Evolutionary conservation across 2,113 vertebrate species (phyloP).

Genomic region (Emydura subglobosa): DNA sequence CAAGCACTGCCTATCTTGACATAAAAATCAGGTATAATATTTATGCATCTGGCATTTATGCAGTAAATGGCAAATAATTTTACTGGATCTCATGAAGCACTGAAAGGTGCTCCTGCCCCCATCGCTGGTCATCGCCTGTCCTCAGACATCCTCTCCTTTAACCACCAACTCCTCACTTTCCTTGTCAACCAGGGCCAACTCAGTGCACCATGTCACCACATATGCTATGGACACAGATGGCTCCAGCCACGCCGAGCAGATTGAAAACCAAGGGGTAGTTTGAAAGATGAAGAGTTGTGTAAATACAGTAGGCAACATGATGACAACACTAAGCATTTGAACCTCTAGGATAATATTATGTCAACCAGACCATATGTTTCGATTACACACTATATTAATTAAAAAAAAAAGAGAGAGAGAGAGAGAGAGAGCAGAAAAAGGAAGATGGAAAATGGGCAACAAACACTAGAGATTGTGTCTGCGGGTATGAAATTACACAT

Average conservation of each 20-base stretch:
- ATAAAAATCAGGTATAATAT: neutral
- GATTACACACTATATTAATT: neutral
- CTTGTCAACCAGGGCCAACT: neutral
- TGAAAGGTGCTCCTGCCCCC: neutral
- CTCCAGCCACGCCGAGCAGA: neutral
- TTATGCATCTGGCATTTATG: neutral
- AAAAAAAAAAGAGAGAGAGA: neutral
- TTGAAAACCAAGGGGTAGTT: neutral
- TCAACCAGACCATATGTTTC: neutral
- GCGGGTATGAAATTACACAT: neutral
- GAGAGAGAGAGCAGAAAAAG: neutral
- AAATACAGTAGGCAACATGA: neutral
- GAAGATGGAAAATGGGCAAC: neutral
- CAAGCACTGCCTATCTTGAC: neutral
- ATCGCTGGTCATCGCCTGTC: neutral
- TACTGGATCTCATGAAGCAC: neutral
- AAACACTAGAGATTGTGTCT: neutral
- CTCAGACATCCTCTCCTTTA: neutral
- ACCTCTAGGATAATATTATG: neutral
- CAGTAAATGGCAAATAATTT: neutral
- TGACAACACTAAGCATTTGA: neutral
- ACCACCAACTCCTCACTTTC: neutral
- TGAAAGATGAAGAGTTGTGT: neutral
- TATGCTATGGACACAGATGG: neutral
- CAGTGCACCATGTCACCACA: neutral